Base-by-base conservation (phyloP, 2,797 vertebrate genomes). In the Meriones psammophilus region DNA sequence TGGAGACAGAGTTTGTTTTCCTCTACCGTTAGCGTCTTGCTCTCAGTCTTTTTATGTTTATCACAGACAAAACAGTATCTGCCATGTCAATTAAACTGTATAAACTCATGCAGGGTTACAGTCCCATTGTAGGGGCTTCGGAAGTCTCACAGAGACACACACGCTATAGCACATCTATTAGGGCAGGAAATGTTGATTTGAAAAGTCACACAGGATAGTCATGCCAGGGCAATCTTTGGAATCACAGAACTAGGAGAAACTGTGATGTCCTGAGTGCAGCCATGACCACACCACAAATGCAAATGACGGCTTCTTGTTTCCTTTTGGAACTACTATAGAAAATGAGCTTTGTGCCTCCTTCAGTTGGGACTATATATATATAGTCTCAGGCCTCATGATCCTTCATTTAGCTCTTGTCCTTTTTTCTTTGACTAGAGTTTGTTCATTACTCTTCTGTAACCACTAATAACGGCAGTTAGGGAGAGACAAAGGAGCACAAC, bases 391-490 rank as follows among this genome's bases (percentile, higher is more conserved):
- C 85, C 78, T 46, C 5, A 1, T 1, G 77, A 71, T 77, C 33
- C 36, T 64, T 95, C 87, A 95, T 97, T 94, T 89, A 96, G 93
- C 69, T 93, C 83, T 80, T 73, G 42, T 46, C 46, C 56, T 77
- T 89, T 54, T 89, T 39, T 62, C 33, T 62, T 60, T 90, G 50
- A 89, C 68, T 56, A 33, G 73, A 92, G 66, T 94, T 94, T 96
- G 78, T 96, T 94, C 97, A 94, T 94, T 94, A 89, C 79, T 96
- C 90, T 96, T 91, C 76, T 56, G 36, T 80, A 91, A 76, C 76
- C n/a, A 79, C 92, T 94, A 96, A 94, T 96, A 97, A 96, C 1
- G 33, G 94, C 80, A 94, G 93, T 96, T 94, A 96, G 77, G 87
- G 91, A 94, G 88, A 80, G 88, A 96, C 85, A 98, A 92, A 88